Conservation (phyloP, 1,140 invertebrate species). For the Tyrophagus putrescentiae region DNA sequence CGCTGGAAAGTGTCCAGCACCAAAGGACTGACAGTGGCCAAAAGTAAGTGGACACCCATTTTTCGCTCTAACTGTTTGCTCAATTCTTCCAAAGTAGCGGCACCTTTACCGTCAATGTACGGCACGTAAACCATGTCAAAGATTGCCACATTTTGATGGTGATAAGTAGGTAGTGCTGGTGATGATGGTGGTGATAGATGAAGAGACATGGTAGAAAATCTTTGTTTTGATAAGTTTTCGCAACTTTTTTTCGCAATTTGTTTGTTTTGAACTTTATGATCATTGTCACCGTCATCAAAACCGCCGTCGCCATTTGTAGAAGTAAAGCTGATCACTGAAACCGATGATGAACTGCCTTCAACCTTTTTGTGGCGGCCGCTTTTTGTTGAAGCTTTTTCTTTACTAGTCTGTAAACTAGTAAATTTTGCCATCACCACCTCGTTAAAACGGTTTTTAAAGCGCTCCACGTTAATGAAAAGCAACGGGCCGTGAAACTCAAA, state of each 20-base stretch:
- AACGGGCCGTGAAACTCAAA: constrained; percentile 16
- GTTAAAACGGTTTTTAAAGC: constrained; percentile 32
- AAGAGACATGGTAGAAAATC: too few species aligned
- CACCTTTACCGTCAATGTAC: neutral
- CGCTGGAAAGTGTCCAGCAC: too few species aligned
- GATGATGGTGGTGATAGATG: neutral
- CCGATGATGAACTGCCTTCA: too few species aligned
- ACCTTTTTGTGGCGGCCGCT: too few species aligned
- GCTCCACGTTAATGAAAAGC: neutral
- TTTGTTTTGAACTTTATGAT: neutral
- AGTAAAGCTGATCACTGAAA: neutral
- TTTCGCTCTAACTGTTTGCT: too few species aligned
- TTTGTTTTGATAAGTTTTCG: too few species aligned
- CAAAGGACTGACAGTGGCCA: too few species aligned
- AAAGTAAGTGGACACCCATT: too few species aligned
- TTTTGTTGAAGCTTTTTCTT: too few species aligned
- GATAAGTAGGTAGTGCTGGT: neutral
- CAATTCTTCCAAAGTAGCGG: neutral
- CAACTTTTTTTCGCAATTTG: neutral
- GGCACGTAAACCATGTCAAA: neutral
- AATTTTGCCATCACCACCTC: too few species aligned
- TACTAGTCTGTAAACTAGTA: too few species aligned
- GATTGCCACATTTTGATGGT: too few species aligned
- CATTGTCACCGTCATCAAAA: neutral
- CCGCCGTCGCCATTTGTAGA: neutral